Evolutionary conservation across 2,888 invertebrate genomes (phyloP), one percentile per base, ranked within the genome.

Genomic region (Hyalella azteca): DNA sequence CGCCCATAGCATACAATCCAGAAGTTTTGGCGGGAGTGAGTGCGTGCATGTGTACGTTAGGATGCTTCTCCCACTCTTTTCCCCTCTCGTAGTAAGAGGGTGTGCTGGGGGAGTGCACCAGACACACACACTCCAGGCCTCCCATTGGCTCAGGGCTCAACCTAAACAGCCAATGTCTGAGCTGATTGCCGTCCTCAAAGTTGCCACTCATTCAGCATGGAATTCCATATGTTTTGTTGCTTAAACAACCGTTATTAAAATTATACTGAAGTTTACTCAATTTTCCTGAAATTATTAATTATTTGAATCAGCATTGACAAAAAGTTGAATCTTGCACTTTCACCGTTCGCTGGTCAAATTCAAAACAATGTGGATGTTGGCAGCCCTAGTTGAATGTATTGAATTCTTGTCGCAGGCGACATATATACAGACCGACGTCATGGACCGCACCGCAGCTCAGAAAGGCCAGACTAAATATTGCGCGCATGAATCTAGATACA

Each of bases 201-300:
- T 75, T 75, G 75, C 75, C 75, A 75, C 45, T 45, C 40, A 40
- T 45, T 26, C 45, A 29, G 36, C 75, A 75, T 40, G 75, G 45
- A 75, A 75, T 75, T 40, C 75, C 75, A 75, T 75, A 75, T 75
- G 75, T 66, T 66, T 66, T 66, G 36, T 36, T 54, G 29, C n/a
- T n/a, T n/a, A n/a, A n/a, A n/a, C n/a, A n/a, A n/a, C n/a, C n/a
- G n/a, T n/a, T n/a, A n/a, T n/a, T n/a, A n/a, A n/a, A n/a, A n/a
- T n/a, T n/a, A n/a, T n/a, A n/a, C n/a, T n/a, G n/a, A n/a, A n/a
- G n/a, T n/a, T n/a, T n/a, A n/a, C n/a, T n/a, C n/a, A n/a, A n/a
- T n/a, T n/a, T n/a, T n/a, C n/a, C n/a, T n/a, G n/a, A n/a, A n/a
- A n/a, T n/a, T n/a, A n/a, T n/a, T n/a, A n/a, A n/a, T n/a, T n/a